Base-by-base conservation (phyloP, 2,797 vertebrate genomes). In the Tamandua tetradactyla region DNA sequence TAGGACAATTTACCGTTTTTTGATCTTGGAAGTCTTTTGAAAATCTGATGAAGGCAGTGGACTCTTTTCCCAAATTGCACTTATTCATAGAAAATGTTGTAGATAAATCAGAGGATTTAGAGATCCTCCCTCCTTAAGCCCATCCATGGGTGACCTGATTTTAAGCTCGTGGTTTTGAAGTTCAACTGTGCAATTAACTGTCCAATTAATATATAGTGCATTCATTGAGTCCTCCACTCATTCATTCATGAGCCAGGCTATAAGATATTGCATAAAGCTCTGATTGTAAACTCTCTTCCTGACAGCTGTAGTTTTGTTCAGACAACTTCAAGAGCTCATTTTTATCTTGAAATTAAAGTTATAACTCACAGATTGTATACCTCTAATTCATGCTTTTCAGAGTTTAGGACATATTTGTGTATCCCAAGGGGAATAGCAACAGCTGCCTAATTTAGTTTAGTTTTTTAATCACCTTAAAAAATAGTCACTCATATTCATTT, bases 291-390 rank as follows among this genome's bases (percentile, higher is more conserved):
- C 32, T 88, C 68, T 93, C 14, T 52, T 64, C 35, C 49, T 57
- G 61, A 76, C 15, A 79, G 32, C 61, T 55, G 30, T 89, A 68
- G n/a, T 87, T 49, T 92, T 84, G 11, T 71, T 44, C 44, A 76
- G 62, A 78, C 74, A 94, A 75, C 68, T 89, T 62, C 25, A 82
- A 86, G 59, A 89, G 44, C 10, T 20, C 35, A 20, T 95, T 96
- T 95, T 87, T 37, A 92, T 87, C 76, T 69, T 87, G 71, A 83
- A 87, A 52, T 86, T 64, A 89, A 78, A 86, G 52, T 32, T 17
- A 3, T 72, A 72, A 61, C 10, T 76, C 40, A 75, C 27, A 59
- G 64, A 22, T n/a, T 49, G 0, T 40, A 62, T 69, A 49, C 55
- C 25, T 74, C 42, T 87, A 72, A 59, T 14, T 44, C 82, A 37